Base-by-base conservation (phyloP, 2,888 invertebrate genomes). In the Cenopis cana region DNA sequence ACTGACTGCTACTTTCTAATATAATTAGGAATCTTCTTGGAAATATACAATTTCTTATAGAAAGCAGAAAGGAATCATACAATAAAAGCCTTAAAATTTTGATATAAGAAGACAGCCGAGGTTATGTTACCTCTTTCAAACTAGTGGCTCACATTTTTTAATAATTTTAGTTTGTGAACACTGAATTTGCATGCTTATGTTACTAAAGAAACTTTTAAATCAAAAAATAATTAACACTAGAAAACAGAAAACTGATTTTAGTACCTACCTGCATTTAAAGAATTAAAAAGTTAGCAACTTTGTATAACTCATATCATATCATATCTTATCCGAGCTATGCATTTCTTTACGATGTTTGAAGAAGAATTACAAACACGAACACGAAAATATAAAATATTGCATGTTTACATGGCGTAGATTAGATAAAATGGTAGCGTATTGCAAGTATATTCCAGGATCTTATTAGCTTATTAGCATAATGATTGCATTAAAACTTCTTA, bases 321-420 rank as follows among this genome's bases (percentile, higher is more conserved):
- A 17, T 36, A 52, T 20, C 36, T 62, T 50, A 54, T 33, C 8
- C 1, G n/a, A 17, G 6, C 20, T 9, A 55, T 29, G 55, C 29
- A 55, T 50, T 20, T 50, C 33, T 62, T 64, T 38, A 18, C 50
- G 18, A 52, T 50, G 50, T 36, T 33, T 33, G 14, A 36, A 20
- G 33, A 0, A 49, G 50, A 36, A 33, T 62, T 62, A 52, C 18
- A 52, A 50, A 49, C 61, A 62, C 18, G 18, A 52, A 64, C 52
- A n/a, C 1, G 52, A 64, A 52, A 64, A 64, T 64, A n/a, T 52
- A 64, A 54, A 64, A 54, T 52, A 62, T 20, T 8, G n/a, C 10
- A 18, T 64, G 64, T 64, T 64, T 64, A 54, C 64, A 64, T 12
- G 36, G 17, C 64, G 18, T 18, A 52, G 62, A 64, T 64, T 64